Evolutionary conservation across 2,113 vertebrate species (phyloP), one percentile per base, ranked within the genome.

Genomic region (Blennius ocellaris): DNA sequence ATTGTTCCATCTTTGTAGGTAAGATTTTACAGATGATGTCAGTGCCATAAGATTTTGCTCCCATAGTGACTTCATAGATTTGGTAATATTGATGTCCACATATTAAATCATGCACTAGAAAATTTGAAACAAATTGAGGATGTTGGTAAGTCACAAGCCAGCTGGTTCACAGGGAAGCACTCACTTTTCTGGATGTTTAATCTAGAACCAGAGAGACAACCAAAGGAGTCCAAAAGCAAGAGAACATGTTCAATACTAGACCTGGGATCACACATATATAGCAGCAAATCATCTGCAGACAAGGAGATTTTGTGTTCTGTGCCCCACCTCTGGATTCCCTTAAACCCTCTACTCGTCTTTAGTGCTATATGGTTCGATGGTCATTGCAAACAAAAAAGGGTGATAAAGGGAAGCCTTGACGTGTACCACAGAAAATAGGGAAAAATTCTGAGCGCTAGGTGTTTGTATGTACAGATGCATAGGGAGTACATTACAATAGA

Each of bases 121-220:
- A n/a, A 2, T 44, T 44, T 54, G 44, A 65, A 65, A 0, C 48
- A 48, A 9, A 44, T 44, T 5, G 14, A 0, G 0, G 16, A 30
- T 37, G 16, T 2, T 37, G 17, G 7, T 14, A 60, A 12, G 36
- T 54, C 21, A 30, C 21, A 30, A 30, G 21, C 21, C 21, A 30
- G 21, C 4, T 30, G 38, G 4, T 44, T 54, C 11, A 56, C 10
- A 36, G 36, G 11, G 5, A 66, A 45, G 11, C 8, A 66, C 12
- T 53, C 39, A 7, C 50, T 53, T 44, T 54, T 44, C 1, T n/a
- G 17, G 7, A 53, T 66, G 40, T 66, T 66, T 6, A 53, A 12
- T 6, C 43, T 66, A 30, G 43, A 66, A 7, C 50, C 39, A 4
- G 40, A 53, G 3, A 66, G 6, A 4, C 2, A 1, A 14, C 62